A percentile compares a stretch with the other conserved stretches of the same genome.
phyloP scores from a whole-genome alignment of 2,113 vertebrate species.

The Oreotragus oreotragus region DNA sequence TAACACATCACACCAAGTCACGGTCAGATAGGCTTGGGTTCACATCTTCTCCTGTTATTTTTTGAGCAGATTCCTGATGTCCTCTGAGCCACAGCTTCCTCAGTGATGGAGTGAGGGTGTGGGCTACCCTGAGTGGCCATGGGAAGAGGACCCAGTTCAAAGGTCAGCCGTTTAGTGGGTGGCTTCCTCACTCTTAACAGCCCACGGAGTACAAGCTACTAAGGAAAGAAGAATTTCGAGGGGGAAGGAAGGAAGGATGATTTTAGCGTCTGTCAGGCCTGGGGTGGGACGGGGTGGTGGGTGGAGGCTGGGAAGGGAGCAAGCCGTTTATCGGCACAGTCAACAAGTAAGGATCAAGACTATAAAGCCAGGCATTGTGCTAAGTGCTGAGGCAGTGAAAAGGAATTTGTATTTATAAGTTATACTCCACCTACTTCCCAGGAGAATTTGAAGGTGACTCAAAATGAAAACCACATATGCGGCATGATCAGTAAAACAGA shows the following conservation, averaged over 20 bases:
- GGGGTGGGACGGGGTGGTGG: slow-evolving; percentile 27
- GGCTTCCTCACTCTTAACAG: not conserved
- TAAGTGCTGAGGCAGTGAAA: slow-evolving; percentile 56
- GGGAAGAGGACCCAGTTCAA: not conserved
- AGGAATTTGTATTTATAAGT: slow-evolving; percentile 70
- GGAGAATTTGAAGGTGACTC: slow-evolving; percentile 70
- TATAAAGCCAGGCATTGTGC: slow-evolving; percentile 67
- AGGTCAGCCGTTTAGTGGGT: not conserved
- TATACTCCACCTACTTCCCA: slow-evolving; percentile 67
- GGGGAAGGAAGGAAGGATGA: not conserved
- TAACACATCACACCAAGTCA: no score
- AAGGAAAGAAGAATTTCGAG: not conserved
- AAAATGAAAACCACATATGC: slow-evolving; percentile 54
- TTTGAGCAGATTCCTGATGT: not conserved
- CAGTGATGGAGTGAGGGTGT: rapidly evolving
- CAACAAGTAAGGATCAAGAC: slow-evolving; percentile 20
- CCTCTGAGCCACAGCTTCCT: not conserved
- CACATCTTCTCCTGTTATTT: not conserved
- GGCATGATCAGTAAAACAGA: slow-evolving; percentile 41
- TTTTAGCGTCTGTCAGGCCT: not conserved
- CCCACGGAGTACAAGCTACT: not conserved
- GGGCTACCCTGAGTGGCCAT: not conserved
- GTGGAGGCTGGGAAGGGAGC: slow-evolving; percentile 28
- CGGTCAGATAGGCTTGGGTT: not conserved
- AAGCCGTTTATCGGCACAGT: slow-evolving; percentile 40